Conservation (phyloP, 2,888 invertebrate species). For the Mesopsocus fuscifrons region DNA sequence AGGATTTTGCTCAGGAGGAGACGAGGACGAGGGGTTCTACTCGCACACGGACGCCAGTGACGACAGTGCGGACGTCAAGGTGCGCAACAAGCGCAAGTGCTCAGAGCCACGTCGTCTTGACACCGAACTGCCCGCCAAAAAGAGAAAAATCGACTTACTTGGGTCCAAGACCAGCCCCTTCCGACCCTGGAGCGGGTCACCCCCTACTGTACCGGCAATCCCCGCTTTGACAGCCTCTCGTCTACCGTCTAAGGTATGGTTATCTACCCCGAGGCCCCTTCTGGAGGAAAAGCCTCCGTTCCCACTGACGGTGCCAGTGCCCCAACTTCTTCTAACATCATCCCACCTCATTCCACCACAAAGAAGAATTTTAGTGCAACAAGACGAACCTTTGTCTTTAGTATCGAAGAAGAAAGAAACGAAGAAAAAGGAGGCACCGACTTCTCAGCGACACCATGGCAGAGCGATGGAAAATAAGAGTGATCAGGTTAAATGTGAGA, state of each 20-base stretch:
- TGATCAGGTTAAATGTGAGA: neutral
- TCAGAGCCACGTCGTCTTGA: conserved; percentile 44
- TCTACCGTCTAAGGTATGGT: conserved; percentile 17
- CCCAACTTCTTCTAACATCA: neutral
- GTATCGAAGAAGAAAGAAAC: conserved; percentile 23
- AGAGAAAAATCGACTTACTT: conserved; percentile 35
- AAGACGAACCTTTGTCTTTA: conserved; percentile 43
- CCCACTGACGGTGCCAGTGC: neutral
- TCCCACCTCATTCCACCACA: too few species aligned
- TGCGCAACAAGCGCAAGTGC: conserved; percentile 44
- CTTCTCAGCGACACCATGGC: conserved; percentile 7
- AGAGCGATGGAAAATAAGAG: conserved; percentile 9
- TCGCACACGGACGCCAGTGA: conserved; percentile 45
- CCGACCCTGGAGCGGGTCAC: conserved; percentile 39
- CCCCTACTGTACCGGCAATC: neutral
- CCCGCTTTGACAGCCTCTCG: conserved; percentile 25
- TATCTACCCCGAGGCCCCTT: neutral
- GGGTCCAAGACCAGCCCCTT: conserved; percentile 34
- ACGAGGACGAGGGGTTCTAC: conserved; percentile 40
- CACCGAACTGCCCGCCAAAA: conserved; percentile 40
- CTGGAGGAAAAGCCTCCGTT: neutral
- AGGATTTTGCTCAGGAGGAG: conserved; percentile 54
- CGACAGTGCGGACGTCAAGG: conserved; percentile 43
- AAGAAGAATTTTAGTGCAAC: conserved; percentile 18
- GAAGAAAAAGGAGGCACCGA: conserved; percentile 12